phyloP scores from a whole-genome alignment of 2,113 vertebrate genomes.

The Daboia siamensis region DNA sequence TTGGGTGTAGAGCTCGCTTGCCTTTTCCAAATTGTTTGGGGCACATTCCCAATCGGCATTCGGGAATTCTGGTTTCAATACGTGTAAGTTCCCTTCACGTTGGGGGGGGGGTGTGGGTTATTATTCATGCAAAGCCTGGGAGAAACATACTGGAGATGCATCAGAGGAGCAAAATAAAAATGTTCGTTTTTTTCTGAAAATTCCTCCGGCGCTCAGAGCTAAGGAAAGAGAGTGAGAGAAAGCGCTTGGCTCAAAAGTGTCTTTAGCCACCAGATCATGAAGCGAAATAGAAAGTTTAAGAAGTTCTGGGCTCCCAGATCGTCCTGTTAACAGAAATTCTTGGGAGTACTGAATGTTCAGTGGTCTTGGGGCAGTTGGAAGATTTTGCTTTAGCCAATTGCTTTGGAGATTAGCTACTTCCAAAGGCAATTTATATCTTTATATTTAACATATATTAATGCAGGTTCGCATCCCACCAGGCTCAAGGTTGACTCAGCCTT shows the following conservation, averaged over 20 bases:
- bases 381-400: neutral
- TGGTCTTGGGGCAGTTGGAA: neutral
- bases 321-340: neutral
- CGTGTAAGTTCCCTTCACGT: neutral
- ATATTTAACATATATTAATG: neutral
- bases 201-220: neutral
- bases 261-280: neutral
- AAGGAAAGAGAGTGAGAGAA: neutral
- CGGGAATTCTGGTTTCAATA: neutral
- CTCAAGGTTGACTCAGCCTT: too few species aligned
- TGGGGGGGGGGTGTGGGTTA: neutral
- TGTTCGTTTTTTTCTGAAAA: neutral
- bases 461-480: too few species aligned
- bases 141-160: neutral
- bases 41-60: neutral
- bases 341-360: neutral
- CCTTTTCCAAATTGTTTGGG: neutral
- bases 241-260: neutral
- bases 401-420: neutral
- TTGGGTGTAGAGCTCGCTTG: neutral
- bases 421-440: neutral
- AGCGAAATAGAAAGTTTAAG: neutral
- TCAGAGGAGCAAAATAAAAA: neutral
- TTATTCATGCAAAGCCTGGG: too few species aligned
- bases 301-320: neutral